Base-by-base conservation (phyloP, 2,888 invertebrate species). In the Amblyteles armatorius region DNA sequence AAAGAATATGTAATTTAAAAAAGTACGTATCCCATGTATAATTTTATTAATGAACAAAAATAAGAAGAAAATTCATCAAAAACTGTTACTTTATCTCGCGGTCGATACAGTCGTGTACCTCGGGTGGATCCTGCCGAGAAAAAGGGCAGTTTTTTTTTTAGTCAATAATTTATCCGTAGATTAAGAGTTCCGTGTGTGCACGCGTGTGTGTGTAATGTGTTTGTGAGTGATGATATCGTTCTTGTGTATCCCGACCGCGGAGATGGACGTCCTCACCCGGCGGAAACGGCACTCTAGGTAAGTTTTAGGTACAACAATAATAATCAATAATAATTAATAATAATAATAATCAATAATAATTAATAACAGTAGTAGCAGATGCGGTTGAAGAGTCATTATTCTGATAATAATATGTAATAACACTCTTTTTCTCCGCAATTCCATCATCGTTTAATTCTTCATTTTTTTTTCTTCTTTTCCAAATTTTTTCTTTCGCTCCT, bases 201-300 rank as follows among this genome's bases (percentile, higher is more conserved):
- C 73, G 36, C 63, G 22, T 44, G 22, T 73, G 44, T 67, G 52
- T 26, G 16, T 16, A 16, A 57, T 26, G 22, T 57, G 22, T 63
- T 36, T 9, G 33, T 74, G 67, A 74, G 68, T 57, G 44, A 48
- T 60, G 52, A 63, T 79, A 80, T 72, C 78, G 77, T 85, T 60
- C 80, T 73, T 74, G 57, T 69, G 69, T 72, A 67, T 72, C 68
- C 68, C 72, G 71, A 80, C 82, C 77, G 74, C 65, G 50, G 71
- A 79, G 82, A 82, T 79, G 85, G 79, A 83, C 79, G 80, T 78
- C 83, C 71, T 80, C 77, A 81, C 81, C 79, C 79, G 86, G 78
- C 72, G 84, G 76, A 82, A 86, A 86, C 86, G 82, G 86, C 86
- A 86, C 84, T 82, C 86, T 86, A 86, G 85, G 85, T 80, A 73